Base-by-base conservation (phyloP, 2,797 vertebrate genomes). In the Lacerta bilineata region DNA sequence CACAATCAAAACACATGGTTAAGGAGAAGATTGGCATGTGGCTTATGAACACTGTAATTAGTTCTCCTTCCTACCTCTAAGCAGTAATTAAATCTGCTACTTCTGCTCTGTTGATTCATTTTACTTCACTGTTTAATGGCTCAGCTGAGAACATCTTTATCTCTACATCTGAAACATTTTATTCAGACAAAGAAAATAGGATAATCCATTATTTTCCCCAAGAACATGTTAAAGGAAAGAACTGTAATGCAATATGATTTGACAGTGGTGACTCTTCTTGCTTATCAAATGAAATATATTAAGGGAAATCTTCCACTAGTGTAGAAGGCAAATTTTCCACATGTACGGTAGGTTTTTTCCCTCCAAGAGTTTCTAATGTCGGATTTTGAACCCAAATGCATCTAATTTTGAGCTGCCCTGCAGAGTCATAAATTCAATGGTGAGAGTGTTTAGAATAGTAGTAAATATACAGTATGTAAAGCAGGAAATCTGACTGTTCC, bases 51-150 rank as follows among this genome's bases (percentile, higher is more conserved):
- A 96, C 95, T 96, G 88, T 97, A 97, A 98, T 98, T 98, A 95
- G 97, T 98, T 96, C 96, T 95, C 96, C 96, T 98, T 97, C 97
- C 97, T 98, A 92, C 93, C 97, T 97, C 95, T 97, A 98, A 98
- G 97, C 97, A 97, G 95, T 98, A 98, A 98, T 98, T 98, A 98
- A 98, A 98, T 98, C 97, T 97, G 97, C 97, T 96, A 98, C 97
- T 98, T 98, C 97, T 98, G 97, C 97, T 98, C 96, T 97, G 97
- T 96, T 98, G 97, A 97, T 97, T 98, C 96, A 97, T 97, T 98
- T 81, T 98, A 97, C 97, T 97, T 97, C 97, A 97, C 97, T 97
- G 95, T 97, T 98, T 98, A 97, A 96, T 97, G 97, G 96, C 97
- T 96, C 95, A 96, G 96, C 96, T 97, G 96, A 98, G 97, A 96